A percentile compares a stretch with the other conserved stretches of the same genome.
These are phyloP conservation scores for Micropterix aruncella DNA, from an alignment of 2,888 invertebrate species.

Conservation along the genomic window DNA sequence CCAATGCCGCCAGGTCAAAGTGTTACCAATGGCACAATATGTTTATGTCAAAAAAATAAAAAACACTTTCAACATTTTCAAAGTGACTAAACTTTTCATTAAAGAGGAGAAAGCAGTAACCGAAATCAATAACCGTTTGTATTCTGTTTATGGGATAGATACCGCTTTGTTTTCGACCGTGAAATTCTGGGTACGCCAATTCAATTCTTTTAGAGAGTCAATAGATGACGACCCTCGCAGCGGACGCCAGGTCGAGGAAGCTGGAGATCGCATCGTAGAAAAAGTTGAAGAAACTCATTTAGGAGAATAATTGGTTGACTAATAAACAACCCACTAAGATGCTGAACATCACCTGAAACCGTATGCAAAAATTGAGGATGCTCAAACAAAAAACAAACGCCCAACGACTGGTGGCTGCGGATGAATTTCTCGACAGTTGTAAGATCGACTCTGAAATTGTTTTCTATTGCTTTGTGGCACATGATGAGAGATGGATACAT, in stretches of 20 bases:
- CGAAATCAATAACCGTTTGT: not conserved
- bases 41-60: too few species aligned
- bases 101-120: not conserved
- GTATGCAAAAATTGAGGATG: not conserved
- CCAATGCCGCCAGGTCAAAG: too few species aligned
- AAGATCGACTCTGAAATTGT: not conserved
- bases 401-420: not conserved
- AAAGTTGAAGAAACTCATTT: not conserved
- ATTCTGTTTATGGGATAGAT: not conserved
- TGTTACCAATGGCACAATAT: too few species aligned
- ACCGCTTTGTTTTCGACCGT: not conserved
- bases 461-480: not conserved
- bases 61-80: too few species aligned
- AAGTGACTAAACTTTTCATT: not conserved
- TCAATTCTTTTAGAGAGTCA: not conserved
- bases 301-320: not conserved
- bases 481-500: not conserved
- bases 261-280: not conserved
- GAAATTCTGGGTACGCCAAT: not conserved
- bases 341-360: not conserved
- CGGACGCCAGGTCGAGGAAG: too few species aligned
- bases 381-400: not conserved
- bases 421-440: too few species aligned
- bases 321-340: not conserved
- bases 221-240: too few species aligned